Percentiles rank a stretch among this genome's conserved stretches.
phyloP scores from a whole-genome alignment of 2,113 vertebrate species.

The Pelvicachromis taeniatus region DNA sequence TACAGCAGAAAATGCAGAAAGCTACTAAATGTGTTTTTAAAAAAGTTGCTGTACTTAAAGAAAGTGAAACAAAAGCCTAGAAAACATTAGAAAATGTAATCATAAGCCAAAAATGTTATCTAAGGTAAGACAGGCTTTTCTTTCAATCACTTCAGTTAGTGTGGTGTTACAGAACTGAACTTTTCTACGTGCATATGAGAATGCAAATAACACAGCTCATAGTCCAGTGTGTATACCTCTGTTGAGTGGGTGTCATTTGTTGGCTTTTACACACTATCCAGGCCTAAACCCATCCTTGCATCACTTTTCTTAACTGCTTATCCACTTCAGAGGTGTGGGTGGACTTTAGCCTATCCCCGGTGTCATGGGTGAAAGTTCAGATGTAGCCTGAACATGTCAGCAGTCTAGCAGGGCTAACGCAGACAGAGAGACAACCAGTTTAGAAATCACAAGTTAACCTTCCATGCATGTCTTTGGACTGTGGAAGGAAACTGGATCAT shows the following conservation, averaged over 20 bases:
- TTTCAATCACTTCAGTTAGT: not conserved
- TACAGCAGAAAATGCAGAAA: not conserved
- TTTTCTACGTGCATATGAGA: not conserved
- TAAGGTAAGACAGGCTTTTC: not conserved
- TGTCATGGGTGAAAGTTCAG: not conserved
- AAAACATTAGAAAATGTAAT: not conserved
- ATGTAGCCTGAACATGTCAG: not conserved
- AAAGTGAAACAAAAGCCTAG: not conserved
- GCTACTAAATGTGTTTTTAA: not conserved
- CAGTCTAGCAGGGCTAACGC: not conserved
- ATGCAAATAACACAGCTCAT: not conserved
- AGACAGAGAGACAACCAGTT: not conserved
- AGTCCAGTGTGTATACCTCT: not conserved
- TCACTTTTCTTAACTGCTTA: not conserved
- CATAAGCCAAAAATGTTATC: fast-evolving
- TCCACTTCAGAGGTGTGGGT: not conserved
- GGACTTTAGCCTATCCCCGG: not conserved
- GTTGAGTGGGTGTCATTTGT: not conserved
- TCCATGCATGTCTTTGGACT: not conserved
- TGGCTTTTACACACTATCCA: not conserved
- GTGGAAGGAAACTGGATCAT: not conserved
- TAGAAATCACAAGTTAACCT: not conserved
- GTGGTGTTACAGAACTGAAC: not conserved
- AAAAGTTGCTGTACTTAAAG: not conserved
- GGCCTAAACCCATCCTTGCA: not conserved